A percentile compares a stretch with the other conserved stretches of the same genome.
phyloP scores from a whole-genome alignment of 2,113 vertebrate genomes.

The Nothobranchius kuhntae region DNA sequence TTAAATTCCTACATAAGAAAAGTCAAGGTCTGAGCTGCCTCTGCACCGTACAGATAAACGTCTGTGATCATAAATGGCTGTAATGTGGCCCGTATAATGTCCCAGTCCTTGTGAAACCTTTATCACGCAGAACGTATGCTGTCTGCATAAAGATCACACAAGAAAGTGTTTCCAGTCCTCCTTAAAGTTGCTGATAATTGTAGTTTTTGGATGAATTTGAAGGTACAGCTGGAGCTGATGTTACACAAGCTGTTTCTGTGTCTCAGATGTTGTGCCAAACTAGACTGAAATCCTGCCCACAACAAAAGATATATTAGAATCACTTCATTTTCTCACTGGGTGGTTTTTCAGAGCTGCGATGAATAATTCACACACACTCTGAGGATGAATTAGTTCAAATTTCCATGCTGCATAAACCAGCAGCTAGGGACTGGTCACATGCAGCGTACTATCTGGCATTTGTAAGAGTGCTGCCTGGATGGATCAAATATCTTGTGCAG shows the following conservation, averaged over 20 bases:
- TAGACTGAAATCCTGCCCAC: slow-evolving; percentile 29
- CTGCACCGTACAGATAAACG: slow-evolving; percentile 19
- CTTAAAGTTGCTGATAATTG: slow-evolving; percentile 32
- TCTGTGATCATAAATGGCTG: slow-evolving; percentile 43
- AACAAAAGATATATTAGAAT: slow-evolving; percentile 49
- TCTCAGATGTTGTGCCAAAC: slow-evolving; percentile 41
- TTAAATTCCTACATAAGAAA: slow-evolving; percentile 52
- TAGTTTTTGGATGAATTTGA: slow-evolving; percentile 16
- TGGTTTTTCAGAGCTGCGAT: slow-evolving; percentile 45
- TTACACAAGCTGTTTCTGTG: slow-evolving; percentile 33
- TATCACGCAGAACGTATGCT: slow-evolving; percentile 25
- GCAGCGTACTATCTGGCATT: slow-evolving; percentile 36
- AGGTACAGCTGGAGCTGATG: slow-evolving; percentile 12
- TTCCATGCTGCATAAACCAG: slow-evolving; percentile 40
- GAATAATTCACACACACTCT: slow-evolving; percentile 49
- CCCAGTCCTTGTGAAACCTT: slow-evolving; percentile 32
- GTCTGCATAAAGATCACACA: slow-evolving; percentile 8
- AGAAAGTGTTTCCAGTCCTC: background rate
- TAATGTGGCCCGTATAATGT: slow-evolving; percentile 34
- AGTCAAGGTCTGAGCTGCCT: slow-evolving; percentile 48
- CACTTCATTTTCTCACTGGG: slow-evolving; percentile 46
- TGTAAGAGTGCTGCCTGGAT: slow-evolving; percentile 30
- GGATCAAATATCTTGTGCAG: slow-evolving; percentile 37
- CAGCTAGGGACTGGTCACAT: slow-evolving; percentile 35
- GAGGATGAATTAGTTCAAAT: slow-evolving; percentile 50